Evolutionary conservation across 2,888 invertebrate species (phyloP).

Genomic region (Cyclophora albipunctata): DNA sequence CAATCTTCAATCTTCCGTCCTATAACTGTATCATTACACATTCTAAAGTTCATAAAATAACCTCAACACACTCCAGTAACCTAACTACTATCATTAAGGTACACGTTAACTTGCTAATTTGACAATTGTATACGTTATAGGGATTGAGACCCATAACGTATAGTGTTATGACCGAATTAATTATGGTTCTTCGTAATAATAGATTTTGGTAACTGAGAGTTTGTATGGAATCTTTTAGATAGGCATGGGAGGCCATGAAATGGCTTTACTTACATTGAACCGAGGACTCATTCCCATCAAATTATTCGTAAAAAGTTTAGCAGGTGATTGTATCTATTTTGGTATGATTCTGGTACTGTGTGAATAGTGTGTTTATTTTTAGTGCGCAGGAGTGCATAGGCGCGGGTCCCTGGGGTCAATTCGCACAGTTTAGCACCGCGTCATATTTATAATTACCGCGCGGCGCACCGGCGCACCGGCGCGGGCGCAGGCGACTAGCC

Average conservation of each 20-base stretch:
- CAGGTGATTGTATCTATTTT: not conserved
- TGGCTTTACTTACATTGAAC: not conserved
- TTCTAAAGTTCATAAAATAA: slow-evolving; percentile 41
- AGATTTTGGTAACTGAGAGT: too few species aligned
- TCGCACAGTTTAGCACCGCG: slow-evolving; percentile 72
- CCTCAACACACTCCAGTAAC: slow-evolving; percentile 36
- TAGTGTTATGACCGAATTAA: not conserved
- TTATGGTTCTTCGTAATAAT: too few species aligned
- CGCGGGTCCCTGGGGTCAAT: slow-evolving; percentile 61
- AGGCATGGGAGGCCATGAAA: not conserved
- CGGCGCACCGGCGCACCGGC: too few species aligned
- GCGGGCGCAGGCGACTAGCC: slow-evolving; percentile 37
- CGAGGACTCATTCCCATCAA: too few species aligned
- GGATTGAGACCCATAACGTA: too few species aligned
- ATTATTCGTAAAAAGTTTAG: too few species aligned
- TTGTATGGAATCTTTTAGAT: not conserved
- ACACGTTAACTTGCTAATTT: slow-evolving; percentile 42
- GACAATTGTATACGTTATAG: slow-evolving; percentile 37
- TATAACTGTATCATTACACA: slow-evolving; percentile 48
- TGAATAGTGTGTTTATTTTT: slow-evolving; percentile 2
- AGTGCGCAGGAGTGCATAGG: slow-evolving; percentile 33
- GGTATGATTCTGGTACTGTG: not conserved
- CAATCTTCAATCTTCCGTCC: slow-evolving; percentile 53
- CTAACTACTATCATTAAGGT: slow-evolving; percentile 49
- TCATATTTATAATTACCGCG: slow-evolving; percentile 73